Base-by-base conservation (phyloP, 2,797 vertebrate species). In the Manis pentadactyla region DNA sequence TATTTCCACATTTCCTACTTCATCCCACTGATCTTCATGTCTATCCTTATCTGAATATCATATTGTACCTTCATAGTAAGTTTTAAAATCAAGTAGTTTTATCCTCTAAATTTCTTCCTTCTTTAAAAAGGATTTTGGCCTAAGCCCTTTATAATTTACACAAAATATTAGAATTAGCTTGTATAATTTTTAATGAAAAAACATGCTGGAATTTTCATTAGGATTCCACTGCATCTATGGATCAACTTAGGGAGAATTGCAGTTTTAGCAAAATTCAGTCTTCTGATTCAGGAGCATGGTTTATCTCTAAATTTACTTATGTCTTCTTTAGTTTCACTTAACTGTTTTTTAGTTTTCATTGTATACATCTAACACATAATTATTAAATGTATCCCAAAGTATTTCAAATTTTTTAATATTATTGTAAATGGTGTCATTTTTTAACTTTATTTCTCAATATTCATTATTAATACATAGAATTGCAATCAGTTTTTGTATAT, bases 251-350 rank as follows among this genome's bases (percentile, higher is more conserved):
- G 14, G 59, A 63, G 46, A 93, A 63, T 14, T 55, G 25, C 5
- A 14, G 12, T 27, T 79, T 88, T 79, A 84, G 59, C 37, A 91
- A 51, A 74, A 59, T 15, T 68, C 42, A 84, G 37, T 51, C 63
- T 57, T 79, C 42, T 59, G 57, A 75, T 57, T 27, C 19, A 49
- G 6, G 7, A 79, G n/a, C n/a, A 74, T 27, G 8, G 37, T 74
- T 96, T 93, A 61, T 61, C 69, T 55, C 34, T 39, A 51, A 29
- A 73, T 87, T 87, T 83, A 84, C 59, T 75, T 87, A 82, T 18
- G 18, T 31, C n/a, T 57, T 85, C 23, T 79, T 90, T 73, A 87
- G 84, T 71, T 61, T 68, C 17, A 90, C 5, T 55, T 37, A 84
- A 11, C 2, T 84, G 7, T 68, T 87, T 95, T 81, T 3, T 17